A percentile compares a stretch with the other conserved stretches of the same genome.
These are phyloP conservation scores for Panurus biarmicus DNA, from an alignment of 2,113 vertebrate genomes.

Conservation along the genomic window DNA sequence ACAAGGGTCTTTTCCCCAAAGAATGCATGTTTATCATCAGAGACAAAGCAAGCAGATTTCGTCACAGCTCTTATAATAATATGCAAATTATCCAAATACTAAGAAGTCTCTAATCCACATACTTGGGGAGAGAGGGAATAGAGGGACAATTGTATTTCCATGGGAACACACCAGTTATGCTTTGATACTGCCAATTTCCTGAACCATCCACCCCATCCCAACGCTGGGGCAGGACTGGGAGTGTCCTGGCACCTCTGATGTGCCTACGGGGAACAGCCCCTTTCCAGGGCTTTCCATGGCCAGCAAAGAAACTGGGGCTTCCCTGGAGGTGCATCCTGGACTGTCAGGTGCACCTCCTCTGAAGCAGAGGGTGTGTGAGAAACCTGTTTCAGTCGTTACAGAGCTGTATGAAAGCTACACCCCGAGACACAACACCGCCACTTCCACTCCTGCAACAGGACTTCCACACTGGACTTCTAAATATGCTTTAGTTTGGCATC, in stretches of 20 bases:
- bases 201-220: background rate
- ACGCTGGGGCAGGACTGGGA: rapidly evolving
- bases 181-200: background rate
- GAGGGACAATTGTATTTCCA: background rate
- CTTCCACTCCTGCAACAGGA: background rate
- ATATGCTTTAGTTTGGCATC: background rate
- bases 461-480: background rate
- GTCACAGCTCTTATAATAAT: background rate
- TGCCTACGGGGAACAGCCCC: background rate
- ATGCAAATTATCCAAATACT: background rate
- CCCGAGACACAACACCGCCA: background rate
- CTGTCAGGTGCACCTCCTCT: background rate
- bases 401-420: rapidly evolving
- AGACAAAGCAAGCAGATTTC: background rate
- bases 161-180: background rate
- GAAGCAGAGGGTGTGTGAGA: rapidly evolving
- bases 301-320: background rate
- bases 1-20: background rate
- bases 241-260: rapidly evolving
- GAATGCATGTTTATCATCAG: background rate
- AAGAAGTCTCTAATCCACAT: background rate
- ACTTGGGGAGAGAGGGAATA: background rate
- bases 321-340: rapidly evolving
- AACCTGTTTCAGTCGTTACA: rapidly evolving
- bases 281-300: background rate